phyloP scores from a whole-genome alignment of 2,888 invertebrate genomes.

The Ichneumoninae sp. region DNA sequence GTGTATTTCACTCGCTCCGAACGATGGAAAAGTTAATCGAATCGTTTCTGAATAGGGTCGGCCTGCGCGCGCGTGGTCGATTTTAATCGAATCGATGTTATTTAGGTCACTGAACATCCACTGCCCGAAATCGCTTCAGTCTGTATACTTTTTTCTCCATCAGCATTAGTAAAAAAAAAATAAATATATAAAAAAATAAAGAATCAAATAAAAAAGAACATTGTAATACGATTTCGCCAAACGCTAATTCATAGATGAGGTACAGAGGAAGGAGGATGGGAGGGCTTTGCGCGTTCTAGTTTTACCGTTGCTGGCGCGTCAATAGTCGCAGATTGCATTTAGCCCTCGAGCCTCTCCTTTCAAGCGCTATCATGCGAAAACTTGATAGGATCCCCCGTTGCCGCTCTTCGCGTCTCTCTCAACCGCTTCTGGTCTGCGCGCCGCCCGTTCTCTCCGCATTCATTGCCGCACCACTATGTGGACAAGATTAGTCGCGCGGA shows the following conservation, averaged over 20 bases:
- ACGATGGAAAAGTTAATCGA: constrained; percentile 38
- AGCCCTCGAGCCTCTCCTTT: constrained; percentile 65
- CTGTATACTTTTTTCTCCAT: constrained; percentile 21
- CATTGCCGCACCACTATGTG: constrained; percentile 37
- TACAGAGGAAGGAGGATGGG: constrained; percentile 1
- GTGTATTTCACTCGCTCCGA: not conserved
- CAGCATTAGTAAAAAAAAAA: constrained; percentile 16
- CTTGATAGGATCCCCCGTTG: constrained; percentile 64
- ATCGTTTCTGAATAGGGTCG: constrained; percentile 28
- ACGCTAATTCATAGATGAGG: constrained; percentile 45
- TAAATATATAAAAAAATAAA: not conserved
- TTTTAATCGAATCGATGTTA: constrained; percentile 51
- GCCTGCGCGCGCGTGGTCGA: constrained; percentile 4
- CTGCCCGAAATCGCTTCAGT: constrained; percentile 8
- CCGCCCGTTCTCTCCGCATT: constrained; percentile 24
- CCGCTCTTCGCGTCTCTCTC: constrained; percentile 18
- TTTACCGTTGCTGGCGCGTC: constrained; percentile 52
- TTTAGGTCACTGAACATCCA: constrained; percentile 55
- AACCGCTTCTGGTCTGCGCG: not conserved
- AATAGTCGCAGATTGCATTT: constrained; percentile 72
- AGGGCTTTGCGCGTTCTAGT: constrained; percentile 13
- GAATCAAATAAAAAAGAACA: constrained; percentile 18
- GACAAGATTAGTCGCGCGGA: constrained; percentile 58
- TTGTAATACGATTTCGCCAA: constrained; percentile 45
- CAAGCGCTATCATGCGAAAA: constrained; percentile 70